A percentile compares a stretch with the other conserved stretches of the same genome.
phyloP scores from a whole-genome alignment of 2,113 vertebrate species.

The Bothrops jararaca region DNA sequence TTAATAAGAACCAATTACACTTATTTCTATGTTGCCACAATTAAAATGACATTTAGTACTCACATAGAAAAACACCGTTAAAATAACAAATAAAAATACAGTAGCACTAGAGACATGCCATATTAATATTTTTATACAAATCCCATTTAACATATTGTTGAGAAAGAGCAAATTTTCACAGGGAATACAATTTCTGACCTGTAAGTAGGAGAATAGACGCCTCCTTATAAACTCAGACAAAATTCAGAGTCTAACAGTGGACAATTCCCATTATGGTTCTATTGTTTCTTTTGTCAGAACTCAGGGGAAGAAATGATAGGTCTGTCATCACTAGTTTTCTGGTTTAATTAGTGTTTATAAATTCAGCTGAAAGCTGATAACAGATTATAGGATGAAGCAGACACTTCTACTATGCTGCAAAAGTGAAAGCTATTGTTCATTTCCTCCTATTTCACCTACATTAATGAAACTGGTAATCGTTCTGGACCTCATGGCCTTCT shows the following conservation, averaged over 20 bases:
- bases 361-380: constrained; percentile 27
- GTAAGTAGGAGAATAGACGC: not conserved
- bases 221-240: not conserved
- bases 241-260: not conserved
- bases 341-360: constrained; percentile 47
- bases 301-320: not conserved
- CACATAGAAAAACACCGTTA: not conserved
- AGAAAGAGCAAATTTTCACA: not conserved
- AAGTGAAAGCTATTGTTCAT: constrained; percentile 38
- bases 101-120: not conserved
- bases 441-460: constrained; percentile 44
- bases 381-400: constrained; percentile 33
- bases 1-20: not conserved
- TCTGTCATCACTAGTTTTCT: not conserved
- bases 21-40: not conserved
- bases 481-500: constrained; percentile 54
- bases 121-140: not conserved
- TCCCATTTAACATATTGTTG: not conserved
- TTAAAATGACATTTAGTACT: not conserved
- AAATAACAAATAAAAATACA: not conserved
- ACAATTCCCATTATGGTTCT: not conserved
- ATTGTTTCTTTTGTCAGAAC: constrained; percentile 12
- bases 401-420: constrained; percentile 19
- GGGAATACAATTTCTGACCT: not conserved
- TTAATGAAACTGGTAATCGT: constrained; percentile 62